Percentiles rank a stretch among this genome's conserved stretches.
These are phyloP conservation scores for Leptinotarsa peninsularis DNA, from an alignment of 2,888 invertebrate genomes.

Conservation along the genomic window DNA sequence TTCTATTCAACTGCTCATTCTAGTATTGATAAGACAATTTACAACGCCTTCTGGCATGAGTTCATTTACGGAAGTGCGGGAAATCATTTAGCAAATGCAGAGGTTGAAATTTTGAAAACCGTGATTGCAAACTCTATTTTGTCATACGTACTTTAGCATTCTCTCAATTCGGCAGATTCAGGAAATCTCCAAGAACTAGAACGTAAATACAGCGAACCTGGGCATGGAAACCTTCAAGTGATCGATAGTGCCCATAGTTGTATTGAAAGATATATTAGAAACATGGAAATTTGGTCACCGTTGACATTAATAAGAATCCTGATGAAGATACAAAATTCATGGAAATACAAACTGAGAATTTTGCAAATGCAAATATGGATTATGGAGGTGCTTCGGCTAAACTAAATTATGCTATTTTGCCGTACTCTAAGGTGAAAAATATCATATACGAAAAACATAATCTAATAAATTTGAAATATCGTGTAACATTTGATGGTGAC, in stretches of 20 bases:
- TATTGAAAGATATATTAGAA: background rate
- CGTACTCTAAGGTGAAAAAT: too few species aligned
- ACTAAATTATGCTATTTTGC: background rate
- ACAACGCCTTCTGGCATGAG: conserved; percentile 27
- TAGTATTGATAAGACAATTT: conserved; percentile 24
- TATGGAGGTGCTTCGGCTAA: conserved; percentile 1
- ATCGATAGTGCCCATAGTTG: background rate
- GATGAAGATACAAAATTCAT: background rate
- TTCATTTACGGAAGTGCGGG: conserved; percentile 21
- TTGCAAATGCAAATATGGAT: conserved; percentile 9
- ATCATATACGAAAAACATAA: background rate
- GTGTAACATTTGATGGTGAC: background rate
- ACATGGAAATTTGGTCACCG: background rate
- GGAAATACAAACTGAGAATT: background rate
- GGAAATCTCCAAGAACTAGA: background rate
- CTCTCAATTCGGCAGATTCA: conserved; percentile 11
- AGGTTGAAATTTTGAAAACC: conserved; percentile 20
- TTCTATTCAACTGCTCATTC: conserved; percentile 25
- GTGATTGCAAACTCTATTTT: conserved; percentile 20
- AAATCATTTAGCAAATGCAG: conserved; percentile 21
- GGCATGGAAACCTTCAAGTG: background rate
- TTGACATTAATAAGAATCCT: background rate
- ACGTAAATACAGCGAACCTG: background rate
- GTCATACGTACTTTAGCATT: background rate
- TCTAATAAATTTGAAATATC: background rate